Percentiles rank a stretch among this genome's conserved stretches.
phyloP scores from a whole-genome alignment of 2,888 invertebrate species.

The Hedychridium roseum region DNA sequence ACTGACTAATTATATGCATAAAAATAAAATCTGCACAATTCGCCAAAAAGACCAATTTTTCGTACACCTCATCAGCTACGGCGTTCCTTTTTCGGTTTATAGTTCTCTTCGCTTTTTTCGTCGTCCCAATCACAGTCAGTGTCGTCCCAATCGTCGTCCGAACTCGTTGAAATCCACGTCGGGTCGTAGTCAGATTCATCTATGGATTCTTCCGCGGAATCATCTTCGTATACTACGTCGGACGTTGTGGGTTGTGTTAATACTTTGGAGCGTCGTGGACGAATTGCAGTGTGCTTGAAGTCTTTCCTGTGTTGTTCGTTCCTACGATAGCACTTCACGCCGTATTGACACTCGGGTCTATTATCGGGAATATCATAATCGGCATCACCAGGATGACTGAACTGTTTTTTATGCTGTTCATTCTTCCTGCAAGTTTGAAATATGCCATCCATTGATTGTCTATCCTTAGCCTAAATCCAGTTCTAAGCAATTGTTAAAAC shows the following conservation, averaged over 20 bases:
- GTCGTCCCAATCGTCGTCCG: constrained; percentile 27
- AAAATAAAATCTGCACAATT: neutral
- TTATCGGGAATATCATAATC: constrained; percentile 67
- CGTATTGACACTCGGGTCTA: constrained; percentile 69
- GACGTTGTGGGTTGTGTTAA: too few relatives aligned
- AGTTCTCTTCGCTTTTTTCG: constrained; percentile 16
- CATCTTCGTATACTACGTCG: constrained; percentile 12
- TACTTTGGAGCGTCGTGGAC: constrained; percentile 16
- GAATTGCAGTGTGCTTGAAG: constrained; percentile 61
- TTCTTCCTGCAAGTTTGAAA: constrained; percentile 67
- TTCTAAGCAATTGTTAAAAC: neutral
- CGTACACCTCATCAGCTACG: too few relatives aligned
- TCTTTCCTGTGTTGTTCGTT: constrained; percentile 69
- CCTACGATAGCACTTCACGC: constrained; percentile 67
- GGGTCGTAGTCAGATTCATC: constrained; percentile 58
- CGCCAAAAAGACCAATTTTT: too few relatives aligned
- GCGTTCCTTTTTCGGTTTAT: too few relatives aligned
- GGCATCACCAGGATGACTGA: constrained; percentile 72
- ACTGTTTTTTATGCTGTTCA: constrained; percentile 68
- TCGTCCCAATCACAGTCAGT: constrained; percentile 7
- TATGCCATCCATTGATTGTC: neutral
- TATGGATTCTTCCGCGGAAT: constrained; percentile 51
- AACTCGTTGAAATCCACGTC: constrained; percentile 30
- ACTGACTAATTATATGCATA: neutral
- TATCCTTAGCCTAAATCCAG: too few relatives aligned